Base-by-base conservation (phyloP, 1,140 invertebrate species). In the Acromyrmex charruanus region DNA sequence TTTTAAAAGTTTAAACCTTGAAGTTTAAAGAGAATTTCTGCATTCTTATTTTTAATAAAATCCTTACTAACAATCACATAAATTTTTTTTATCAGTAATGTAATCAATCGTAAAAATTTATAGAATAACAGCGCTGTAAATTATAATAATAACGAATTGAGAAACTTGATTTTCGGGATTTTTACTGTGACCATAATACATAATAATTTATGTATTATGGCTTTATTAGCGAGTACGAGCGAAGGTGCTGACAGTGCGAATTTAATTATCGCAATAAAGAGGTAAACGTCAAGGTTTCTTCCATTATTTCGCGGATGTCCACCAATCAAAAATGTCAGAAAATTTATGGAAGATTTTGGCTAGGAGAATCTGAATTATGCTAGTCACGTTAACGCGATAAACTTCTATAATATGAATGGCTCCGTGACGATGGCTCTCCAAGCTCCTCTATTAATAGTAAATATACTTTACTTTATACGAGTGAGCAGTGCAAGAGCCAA, bases 251-350 rank as follows among this genome's bases (percentile, higher is more conserved):
- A 79, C 84, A 49, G 61, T 80, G 55, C 49, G 25, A 85, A 85
- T 85, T 66, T 77, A 85, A 85, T 85, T 80, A 66, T 80, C 84
- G 61, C 75, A 61, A 28, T 77, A 80, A 85, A 85, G 28, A 79
- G 21, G 51, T 49, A 85, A 77, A 68, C 74, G 51, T 68, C 74
- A 85, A 85, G 84, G 74, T 66, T 79, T 39, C 14, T 58, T 79
- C 21, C 31, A 85, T 85, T 85, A 79, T 66, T 85, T 66, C 44
- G 59, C 44, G 28, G 7, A 31, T 55, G 35, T 65, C 58, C 31
- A 31, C 44, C 16, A 21, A 25, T 85, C 74, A 21, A n/a, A 79
- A 80, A 77, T 61, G 44, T 82, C 39, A 59, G 55, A 31, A 61
- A 82, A 74, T 16, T 16, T n/a, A 5, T 74, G 39, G 39, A 84